Evolutionary conservation across 2,888 invertebrate species (phyloP).

Genomic region (Tenthredo distinguenda): DNA sequence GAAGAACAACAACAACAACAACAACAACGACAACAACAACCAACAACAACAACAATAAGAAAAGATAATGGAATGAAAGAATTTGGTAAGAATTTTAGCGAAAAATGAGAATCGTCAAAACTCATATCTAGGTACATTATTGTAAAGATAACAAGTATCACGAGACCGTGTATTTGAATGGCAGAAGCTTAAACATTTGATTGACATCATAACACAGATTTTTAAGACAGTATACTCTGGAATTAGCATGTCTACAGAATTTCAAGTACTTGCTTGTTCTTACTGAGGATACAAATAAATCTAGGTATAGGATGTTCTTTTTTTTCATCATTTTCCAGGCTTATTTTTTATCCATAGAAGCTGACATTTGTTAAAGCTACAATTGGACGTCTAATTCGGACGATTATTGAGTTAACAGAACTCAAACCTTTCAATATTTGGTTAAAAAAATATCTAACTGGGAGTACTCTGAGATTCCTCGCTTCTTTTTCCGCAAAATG

Average conservation of each 20-base stretch:
- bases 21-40: background rate
- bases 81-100: background rate
- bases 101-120: background rate
- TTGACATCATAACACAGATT: background rate
- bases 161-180: constrained; percentile 10
- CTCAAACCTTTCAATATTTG: too few species aligned
- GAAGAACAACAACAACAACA: background rate
- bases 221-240: constrained; percentile 15
- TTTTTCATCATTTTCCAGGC: background rate
- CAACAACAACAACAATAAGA: too few species aligned
- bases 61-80: background rate
- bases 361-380: background rate
- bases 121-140: background rate
- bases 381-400: background rate
- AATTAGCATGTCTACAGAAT: constrained; percentile 11
- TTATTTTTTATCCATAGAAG: background rate
- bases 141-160: background rate
- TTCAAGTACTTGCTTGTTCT: background rate
- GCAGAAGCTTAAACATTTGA: constrained; percentile 19
- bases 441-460: background rate
- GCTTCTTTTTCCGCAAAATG: background rate
- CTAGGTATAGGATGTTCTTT: background rate
- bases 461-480: background rate
- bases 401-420: background rate
- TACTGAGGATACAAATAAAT: background rate